Conservation (phyloP, 2,113 vertebrate genomes). For the Noctilio leporinus region DNA sequence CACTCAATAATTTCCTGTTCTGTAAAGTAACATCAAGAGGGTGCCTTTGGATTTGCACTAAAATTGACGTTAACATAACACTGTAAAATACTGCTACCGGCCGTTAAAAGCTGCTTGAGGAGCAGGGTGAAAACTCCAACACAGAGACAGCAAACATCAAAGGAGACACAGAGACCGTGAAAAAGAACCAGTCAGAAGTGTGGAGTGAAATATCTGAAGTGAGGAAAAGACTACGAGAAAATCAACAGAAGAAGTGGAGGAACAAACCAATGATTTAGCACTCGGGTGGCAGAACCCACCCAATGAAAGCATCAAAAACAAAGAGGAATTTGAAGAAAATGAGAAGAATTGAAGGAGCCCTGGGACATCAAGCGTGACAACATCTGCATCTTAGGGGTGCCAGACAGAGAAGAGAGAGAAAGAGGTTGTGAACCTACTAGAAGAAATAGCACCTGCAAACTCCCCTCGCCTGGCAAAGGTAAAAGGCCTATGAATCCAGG, state of each 20-base stretch:
- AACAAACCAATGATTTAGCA: not conserved
- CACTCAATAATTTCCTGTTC: not conserved
- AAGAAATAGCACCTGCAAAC: not conserved
- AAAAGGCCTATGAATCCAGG: not conserved
- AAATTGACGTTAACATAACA: not conserved
- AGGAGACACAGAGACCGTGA: not conserved
- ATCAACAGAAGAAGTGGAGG: not conserved
- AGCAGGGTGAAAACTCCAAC: not conserved
- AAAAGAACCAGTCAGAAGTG: not conserved
- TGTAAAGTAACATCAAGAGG: not conserved
- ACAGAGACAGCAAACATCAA: not conserved
- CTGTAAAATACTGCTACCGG: not conserved
- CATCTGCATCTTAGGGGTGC: not conserved
- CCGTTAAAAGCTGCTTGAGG: not conserved
- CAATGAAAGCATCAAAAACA: not conserved
- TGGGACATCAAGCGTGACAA: not conserved
- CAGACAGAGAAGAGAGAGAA: not conserved
- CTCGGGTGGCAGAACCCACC: not conserved
- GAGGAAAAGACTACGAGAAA: not conserved
- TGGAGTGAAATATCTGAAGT: not conserved
- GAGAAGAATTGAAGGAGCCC: not conserved
- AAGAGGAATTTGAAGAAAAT: not conserved
- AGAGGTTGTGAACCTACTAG: not conserved
- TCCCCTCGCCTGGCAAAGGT: not conserved
- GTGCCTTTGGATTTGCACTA: not conserved